phyloP scores from a whole-genome alignment of 2,797 vertebrate species.

The Anguilla obscura region DNA sequence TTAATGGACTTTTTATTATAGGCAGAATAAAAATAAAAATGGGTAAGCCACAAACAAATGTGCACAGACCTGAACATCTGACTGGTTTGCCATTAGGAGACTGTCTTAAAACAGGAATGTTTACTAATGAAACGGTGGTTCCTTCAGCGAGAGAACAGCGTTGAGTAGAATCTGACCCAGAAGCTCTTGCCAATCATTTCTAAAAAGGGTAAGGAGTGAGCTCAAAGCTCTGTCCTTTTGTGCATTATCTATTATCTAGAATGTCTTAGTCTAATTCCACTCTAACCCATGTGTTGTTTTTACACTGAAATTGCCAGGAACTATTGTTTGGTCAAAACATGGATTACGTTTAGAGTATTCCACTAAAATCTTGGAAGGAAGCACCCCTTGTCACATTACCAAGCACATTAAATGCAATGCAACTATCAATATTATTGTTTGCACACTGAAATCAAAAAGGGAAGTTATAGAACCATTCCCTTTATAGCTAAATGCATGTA shows the following conservation, averaged over 20 bases:
- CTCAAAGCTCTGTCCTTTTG: background rate
- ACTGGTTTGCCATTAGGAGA: background rate
- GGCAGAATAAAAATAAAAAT: constrained; percentile 56
- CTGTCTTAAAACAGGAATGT: constrained; percentile 4
- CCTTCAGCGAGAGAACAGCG: background rate
- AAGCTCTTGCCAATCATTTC: background rate
- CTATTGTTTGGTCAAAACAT: background rate
- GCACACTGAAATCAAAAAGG: background rate
- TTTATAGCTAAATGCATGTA: background rate
- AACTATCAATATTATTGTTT: background rate
- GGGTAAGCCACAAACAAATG: constrained; percentile 63
- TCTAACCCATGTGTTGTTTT: background rate
- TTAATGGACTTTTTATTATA: constrained; percentile 69
- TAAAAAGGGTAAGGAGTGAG: background rate
- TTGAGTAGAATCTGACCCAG: background rate
- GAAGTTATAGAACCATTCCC: background rate
- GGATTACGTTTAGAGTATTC: background rate
- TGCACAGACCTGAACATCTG: background rate
- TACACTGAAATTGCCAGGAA: background rate
- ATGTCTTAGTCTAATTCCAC: background rate
- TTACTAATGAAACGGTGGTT: background rate
- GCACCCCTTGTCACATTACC: background rate
- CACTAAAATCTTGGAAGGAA: background rate
- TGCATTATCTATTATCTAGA: background rate
- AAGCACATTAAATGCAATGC: background rate